Evolutionary conservation across 2,888 invertebrate species (phyloP).

Genomic region (Andrena bicolor): DNA sequence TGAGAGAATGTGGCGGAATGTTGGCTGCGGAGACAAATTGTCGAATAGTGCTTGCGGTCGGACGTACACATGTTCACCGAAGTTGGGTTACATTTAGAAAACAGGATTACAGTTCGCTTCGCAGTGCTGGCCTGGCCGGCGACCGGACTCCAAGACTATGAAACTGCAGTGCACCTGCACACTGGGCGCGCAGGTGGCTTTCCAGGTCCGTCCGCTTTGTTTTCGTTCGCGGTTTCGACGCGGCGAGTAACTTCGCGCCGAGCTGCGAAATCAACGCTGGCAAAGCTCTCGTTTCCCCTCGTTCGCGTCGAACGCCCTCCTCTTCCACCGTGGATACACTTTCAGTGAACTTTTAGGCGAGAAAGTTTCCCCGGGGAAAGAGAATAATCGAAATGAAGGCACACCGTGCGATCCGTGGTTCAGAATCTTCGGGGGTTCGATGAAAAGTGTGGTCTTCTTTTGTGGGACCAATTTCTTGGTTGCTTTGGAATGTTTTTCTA

Average conservation of each 20-base stretch:
- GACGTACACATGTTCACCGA: conserved; percentile 79
- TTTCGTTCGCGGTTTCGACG: conserved; percentile 52
- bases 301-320: conserved; percentile 5
- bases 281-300: conserved; percentile 2
- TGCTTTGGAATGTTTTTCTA: too few relatives aligned
- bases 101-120: conserved; percentile 82
- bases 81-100: conserved; percentile 82
- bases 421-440: background rate
- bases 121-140: conserved; percentile 35
- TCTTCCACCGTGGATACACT: background rate
- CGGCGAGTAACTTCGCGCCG: conserved; percentile 34
- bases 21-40: conserved; percentile 77
- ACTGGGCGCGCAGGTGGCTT: conserved; percentile 67
- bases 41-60: conserved; percentile 79
- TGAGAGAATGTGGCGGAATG: conserved; percentile 40
- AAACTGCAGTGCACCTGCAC: conserved; percentile 75
- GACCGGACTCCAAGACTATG: conserved; percentile 65
- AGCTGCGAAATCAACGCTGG: conserved; percentile 24
- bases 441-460: background rate
- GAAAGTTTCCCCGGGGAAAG: conserved; percentile 9
- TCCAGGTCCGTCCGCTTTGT: conserved; percentile 51
- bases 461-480: background rate
- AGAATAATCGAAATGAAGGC: conserved; percentile 22
- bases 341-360: background rate
- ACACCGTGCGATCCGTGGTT: background rate